Base-by-base conservation (phyloP, 2,888 invertebrate species). In the Mimumesa dahlbomi region DNA sequence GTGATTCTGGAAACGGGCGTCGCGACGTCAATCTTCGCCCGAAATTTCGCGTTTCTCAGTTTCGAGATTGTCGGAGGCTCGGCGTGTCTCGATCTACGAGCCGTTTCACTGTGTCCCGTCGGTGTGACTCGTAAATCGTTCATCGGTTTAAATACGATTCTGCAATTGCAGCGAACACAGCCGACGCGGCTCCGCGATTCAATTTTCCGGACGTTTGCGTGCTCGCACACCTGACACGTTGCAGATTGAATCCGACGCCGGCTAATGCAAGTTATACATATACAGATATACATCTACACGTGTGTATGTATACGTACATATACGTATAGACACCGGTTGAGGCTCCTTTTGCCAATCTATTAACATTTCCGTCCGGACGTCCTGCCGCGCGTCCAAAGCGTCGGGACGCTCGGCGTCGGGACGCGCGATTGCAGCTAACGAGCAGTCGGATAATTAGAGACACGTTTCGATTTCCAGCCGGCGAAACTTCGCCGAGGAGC, bases 211-310 rank as follows among this genome's bases (percentile, higher is more conserved):
- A 6, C 43, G 48, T 67, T 63, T 64, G 70, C 73, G 69, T 61
- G 64, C 48, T 50, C 73, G 56, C 22, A n/a, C 22, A n/a, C 63
- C 52, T 62, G 67, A 57, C 62, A 57, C 49, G 65, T 36, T 14
- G 13, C 36, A 25, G 45, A 69, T 75, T 63, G 52, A 61, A 73
- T 73, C 46, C 56, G 56, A 42, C 52, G 31, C n/a, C 68, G 56
- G 76, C 68, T 79, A 79, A 82, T 75, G 61, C 81, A 76, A 84
- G 82, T 82, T 84, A 86, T 83, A 82, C 70, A 73, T 57, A 71
- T 52, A 50, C 56, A 54, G 59, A 40, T 58, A 45, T n/a, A n/a
- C 6, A 34, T 7, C 4, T 25, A 9, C 3, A 3, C n/a, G 9
- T 9, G 29, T 4, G 18, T n/a, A n/a, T n/a, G n/a, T n/a, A n/a